Base-by-base conservation (phyloP, 2,797 vertebrate species). In the Eidolon dupreanum region DNA sequence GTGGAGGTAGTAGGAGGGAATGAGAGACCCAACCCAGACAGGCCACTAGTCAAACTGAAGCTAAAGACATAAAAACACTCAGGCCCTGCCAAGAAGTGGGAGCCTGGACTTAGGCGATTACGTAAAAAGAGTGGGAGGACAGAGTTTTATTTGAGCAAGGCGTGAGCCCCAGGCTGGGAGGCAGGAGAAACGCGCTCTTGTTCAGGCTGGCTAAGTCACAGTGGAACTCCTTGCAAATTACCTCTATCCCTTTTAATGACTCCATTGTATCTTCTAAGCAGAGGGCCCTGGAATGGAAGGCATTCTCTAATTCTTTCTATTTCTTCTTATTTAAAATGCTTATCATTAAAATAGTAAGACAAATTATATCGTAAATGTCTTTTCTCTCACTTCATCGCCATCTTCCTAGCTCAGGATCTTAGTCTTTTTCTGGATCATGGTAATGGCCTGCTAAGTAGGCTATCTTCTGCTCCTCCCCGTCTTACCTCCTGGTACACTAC, bases 31-130 rank as follows among this genome's bases (percentile, higher is more conserved):
- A 75, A 6, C 33, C 74, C 43, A 75, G 43, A 85, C 36, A 88
- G 71, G 77, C 77, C 59, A 63, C 26, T 22, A 36, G 71, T 94
- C 71, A 78, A 46, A 92, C 53, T 87, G 73, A 71, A 91, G 66
- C 77, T 86, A 26, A 74, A 83, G 51, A 91, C 65, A 95, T 43
- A 93, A 90, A 93, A 77, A n/a, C 1, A 0, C 68, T 94, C 59
- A 83, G 63, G 63, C 38, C 63, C 33, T 75, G 78, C 92, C 86
- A 91, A 65, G 63, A 74, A 81, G 78, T 46, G 41, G 77, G 71
- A 90, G 82, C 73, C 46, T 77, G 65, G 51, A 73, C 31, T 49
- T 12, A 28, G n/a, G 73, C 22, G 3, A 46, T 46, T n/a, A 17
- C 5, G 28, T 46, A 36, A 43, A 38, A 28, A 41, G 43, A 75